Conservation (phyloP, 1,140 invertebrate species). For the Papilio polytes region DNA sequence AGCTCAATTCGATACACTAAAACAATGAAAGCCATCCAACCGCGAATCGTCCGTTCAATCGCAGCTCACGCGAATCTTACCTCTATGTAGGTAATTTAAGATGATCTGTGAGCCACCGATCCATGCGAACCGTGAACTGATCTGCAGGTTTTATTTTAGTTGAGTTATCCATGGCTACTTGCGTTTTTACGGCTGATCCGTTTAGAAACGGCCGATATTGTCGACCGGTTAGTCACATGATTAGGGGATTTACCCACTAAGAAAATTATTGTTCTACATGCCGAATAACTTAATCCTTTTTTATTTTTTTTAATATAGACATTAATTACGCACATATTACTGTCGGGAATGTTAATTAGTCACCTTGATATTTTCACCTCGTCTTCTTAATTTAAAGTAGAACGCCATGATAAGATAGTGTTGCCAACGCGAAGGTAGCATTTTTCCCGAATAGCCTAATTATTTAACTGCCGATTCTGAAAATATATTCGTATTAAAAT, state of each 20-base stretch:
- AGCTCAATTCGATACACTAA: no score
- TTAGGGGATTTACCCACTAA: not conserved
- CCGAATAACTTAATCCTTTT: not conserved
- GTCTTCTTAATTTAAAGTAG: not conserved
- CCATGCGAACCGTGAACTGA: no score
- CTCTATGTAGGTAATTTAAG: no score
- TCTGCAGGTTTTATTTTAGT: no score
- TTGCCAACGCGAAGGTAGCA: not conserved
- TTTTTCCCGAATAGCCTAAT: not conserved
- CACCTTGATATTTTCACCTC: slow-evolving; percentile 10
- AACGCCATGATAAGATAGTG: slow-evolving; percentile 2
- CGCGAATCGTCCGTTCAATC: no score
- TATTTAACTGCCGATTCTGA: not conserved
- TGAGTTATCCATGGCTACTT: no score
- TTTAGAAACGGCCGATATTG: not conserved
- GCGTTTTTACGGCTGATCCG: not conserved
- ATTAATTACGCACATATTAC: not conserved
- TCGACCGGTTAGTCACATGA: not conserved
- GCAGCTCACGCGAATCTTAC: no score
- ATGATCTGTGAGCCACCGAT: no score
- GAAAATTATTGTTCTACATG: no score
- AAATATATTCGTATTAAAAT: no score
- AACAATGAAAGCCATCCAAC: no score
- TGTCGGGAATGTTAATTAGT: not conserved
- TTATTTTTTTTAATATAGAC: not conserved